Base-by-base conservation (phyloP, 2,888 invertebrate species). In the Arctia plantaginis region DNA sequence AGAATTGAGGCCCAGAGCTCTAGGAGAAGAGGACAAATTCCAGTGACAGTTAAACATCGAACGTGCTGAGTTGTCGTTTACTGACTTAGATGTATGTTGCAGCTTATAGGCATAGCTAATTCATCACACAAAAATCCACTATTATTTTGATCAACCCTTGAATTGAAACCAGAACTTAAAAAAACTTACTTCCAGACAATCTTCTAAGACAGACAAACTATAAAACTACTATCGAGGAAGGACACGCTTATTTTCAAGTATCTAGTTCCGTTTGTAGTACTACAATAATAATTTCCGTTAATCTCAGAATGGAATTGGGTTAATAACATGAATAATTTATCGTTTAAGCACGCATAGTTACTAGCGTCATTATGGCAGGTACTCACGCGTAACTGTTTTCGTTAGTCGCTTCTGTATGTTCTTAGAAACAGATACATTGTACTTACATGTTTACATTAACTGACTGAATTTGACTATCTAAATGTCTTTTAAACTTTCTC, bases 231-330 rank as follows among this genome's bases (percentile, higher is more conserved):
- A 39, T 4, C 10, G 33, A 59, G 27, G 39, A 55, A 59, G 39
- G n/a, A 13, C n/a, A 68, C 7, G 35, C 27, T 39, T 66, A 47
- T 66, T 69, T n/a, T 66, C 33, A 20, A n/a, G 27, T 6, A 66
- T 39, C 41, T 67, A 27, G 39, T 55, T 66, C 39, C 20, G 39
- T 66, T 55, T n/a, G 44, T 72, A 51, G n/a, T 20, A 47, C 47
- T 20, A 47, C 33, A 59, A 59, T 30, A 62, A 51, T 62, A 23
- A n/a, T 64, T 55, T 66, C n/a, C 35, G 12, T 27, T 35, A 35
- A 8, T 69, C 27, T 35, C 1, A 27, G n/a, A 55, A 10, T 55
- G 20, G 27, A 69, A 69, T 69, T 59, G 39, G 69, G 69, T 69
- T 59, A 69, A 69, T 59, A 59, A 39, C 35, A 39, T 39, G 55